phyloP scores from a whole-genome alignment of 2,797 vertebrate genomes.

The Cirrhinus mrigala region DNA sequence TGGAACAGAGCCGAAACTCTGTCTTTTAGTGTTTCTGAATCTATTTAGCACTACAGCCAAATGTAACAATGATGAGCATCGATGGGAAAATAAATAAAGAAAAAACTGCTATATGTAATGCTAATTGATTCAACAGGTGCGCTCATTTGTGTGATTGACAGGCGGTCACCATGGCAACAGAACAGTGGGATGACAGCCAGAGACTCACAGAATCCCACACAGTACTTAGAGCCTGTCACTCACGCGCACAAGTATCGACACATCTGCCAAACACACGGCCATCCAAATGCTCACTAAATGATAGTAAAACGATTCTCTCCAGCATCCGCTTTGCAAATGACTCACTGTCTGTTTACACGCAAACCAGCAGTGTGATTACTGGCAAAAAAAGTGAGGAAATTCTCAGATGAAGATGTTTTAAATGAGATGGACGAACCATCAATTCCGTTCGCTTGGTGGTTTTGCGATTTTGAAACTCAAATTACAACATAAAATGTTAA shows the following conservation, averaged over 20 bases:
- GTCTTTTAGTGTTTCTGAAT: neutral
- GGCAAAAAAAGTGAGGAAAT: constrained; percentile 3
- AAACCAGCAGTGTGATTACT: neutral
- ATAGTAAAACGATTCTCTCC: constrained; percentile 47
- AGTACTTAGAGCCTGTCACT: constrained; percentile 53
- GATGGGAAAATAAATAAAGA: constrained; percentile 36
- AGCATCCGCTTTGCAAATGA: constrained; percentile 38
- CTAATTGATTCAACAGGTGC: constrained; percentile 50
- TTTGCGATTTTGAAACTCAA: neutral
- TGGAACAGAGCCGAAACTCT: neutral
- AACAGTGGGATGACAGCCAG: constrained; percentile 39
- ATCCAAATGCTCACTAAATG: constrained; percentile 52
- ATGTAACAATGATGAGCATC: constrained; percentile 30
- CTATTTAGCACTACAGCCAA: constrained; percentile 9
- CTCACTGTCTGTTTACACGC: constrained; percentile 40
- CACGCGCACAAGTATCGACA: constrained; percentile 20
- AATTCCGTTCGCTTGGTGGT: neutral
- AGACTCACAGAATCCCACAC: constrained; percentile 46
- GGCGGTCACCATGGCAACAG: constrained; percentile 41
- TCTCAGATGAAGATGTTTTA: neutral
- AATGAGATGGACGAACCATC: neutral
- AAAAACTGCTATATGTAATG: constrained; percentile 7
- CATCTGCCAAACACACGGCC: constrained; percentile 48
- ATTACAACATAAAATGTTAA: neutral
- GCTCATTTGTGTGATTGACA: constrained; percentile 61